Percentiles rank a stretch among this genome's conserved stretches.
phyloP scores from a whole-genome alignment of 2,797 vertebrate genomes.

The Botia almorhae region DNA sequence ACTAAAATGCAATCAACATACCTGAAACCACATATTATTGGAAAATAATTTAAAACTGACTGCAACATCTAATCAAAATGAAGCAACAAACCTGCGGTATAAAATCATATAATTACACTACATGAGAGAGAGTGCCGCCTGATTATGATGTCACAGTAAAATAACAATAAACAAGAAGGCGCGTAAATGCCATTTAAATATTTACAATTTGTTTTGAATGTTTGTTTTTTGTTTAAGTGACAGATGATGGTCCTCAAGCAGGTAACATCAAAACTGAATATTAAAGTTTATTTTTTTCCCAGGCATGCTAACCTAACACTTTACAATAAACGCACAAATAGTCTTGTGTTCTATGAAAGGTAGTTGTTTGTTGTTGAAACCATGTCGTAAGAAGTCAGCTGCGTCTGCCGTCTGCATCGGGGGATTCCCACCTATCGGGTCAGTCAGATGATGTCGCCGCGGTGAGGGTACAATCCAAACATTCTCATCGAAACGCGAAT shows the following conservation, averaged over 20 bases:
- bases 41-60: too few species aligned
- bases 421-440: conserved; percentile 29
- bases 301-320: not conserved
- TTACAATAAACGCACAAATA: not conserved
- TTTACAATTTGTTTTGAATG: not conserved
- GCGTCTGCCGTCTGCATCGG: not conserved
- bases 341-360: not conserved
- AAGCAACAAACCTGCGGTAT: too few species aligned
- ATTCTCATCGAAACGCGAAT: conserved; percentile 67
- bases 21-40: too few species aligned
- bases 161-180: not conserved
- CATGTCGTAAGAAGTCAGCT: conserved; percentile 15
- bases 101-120: too few species aligned
- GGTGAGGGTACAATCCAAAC: conserved; percentile 61
- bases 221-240: not conserved
- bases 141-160: not conserved
- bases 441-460: conserved; percentile 50
- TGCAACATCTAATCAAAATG: too few species aligned
- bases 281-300: too few species aligned
- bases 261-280: too few species aligned
- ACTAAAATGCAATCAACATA: too few species aligned
- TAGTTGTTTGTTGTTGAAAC: not conserved
- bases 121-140: not conserved
- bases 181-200: not conserved
- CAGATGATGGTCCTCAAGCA: not conserved